These are phyloP conservation scores for Epirrita christyi DNA, from an alignment of 2,888 invertebrate species.

Conservation along the genomic window DNA sequence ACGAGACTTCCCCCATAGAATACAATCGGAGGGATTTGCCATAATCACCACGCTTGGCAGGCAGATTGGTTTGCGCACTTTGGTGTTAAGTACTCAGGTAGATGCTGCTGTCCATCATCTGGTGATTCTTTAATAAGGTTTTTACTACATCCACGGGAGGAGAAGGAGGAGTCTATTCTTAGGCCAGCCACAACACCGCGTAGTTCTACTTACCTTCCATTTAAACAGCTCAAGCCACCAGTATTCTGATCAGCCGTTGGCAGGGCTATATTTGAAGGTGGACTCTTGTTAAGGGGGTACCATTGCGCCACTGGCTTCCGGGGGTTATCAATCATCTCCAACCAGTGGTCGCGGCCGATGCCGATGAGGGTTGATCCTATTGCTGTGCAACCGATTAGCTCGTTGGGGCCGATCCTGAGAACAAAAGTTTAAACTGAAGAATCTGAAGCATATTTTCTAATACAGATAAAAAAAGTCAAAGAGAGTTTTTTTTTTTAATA, in stretches of 20 bases:
- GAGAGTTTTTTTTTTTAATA: too few species aligned
- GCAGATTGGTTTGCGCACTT: too few species aligned
- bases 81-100: too few species aligned
- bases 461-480: too few species aligned
- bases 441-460: background rate
- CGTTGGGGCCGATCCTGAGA: conserved; percentile 93
- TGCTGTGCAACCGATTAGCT: conserved; percentile 93
- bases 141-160: too few species aligned
- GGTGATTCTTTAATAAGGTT: too few species aligned
- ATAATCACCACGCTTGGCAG: too few species aligned
- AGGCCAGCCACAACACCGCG: too few species aligned
- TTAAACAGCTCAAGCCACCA: conserved; percentile 87
- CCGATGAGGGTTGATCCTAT: conserved; percentile 91
- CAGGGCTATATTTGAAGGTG: conserved; percentile 86
- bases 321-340: conserved; percentile 92
- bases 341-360: conserved; percentile 92
- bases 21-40: too few species aligned
- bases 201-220: conserved; percentile 83
- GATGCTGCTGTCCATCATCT: too few species aligned
- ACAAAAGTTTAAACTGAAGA: conserved; percentile 7
- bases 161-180: too few species aligned
- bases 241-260: conserved; percentile 84
- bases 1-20: too few species aligned
- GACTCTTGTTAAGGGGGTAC: conserved; percentile 91
- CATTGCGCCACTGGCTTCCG: conserved; percentile 93